Base-by-base conservation (phyloP, 2,113 vertebrate genomes). In the Heloderma charlesbogerti region DNA sequence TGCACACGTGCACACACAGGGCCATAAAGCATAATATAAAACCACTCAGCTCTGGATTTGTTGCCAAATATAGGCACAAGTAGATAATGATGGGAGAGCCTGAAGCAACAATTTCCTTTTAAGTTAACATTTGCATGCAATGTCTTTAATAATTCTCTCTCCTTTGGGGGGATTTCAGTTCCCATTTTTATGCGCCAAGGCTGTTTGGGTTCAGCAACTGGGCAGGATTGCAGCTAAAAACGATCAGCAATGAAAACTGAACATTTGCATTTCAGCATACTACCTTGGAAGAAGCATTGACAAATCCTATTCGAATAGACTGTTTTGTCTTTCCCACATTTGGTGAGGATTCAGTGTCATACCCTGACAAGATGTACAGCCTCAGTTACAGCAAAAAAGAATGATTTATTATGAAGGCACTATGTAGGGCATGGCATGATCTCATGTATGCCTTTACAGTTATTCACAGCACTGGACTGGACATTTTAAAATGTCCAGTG, bases 291-390 rank as follows among this genome's bases (percentile, higher is more conserved):
- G 0, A 85, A 83, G 6, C 71, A 75, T 27, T 75, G 84, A 85
- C 90, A 93, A 92, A 92, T 15, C 3, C 5, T 0, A 29, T 87
- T 89, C 86, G 85, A 93, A 89, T 92, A 94, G 91, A 84, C 37
- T 2, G 0, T 57, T 5, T 3, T 40, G 82, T 27, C 29, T 91
- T 95, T 91, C 87, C 27, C 66, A 90, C 31, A 77, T 92, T 93
- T 84, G 29, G 37, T 45, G 88, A 29, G 54, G 84, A 37, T 90
- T 2, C 84, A 69, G 31, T 60, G 9, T 81, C 85, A 66, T 29
- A 40, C 22, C 0, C 0, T 71, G 60, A 0, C 71, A 67, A 90
- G 43, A 87, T 20, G 54, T 5, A 40, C 57, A 84, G 29, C 88
- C 87, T 90, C 63, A 54, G 57, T 85, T 51, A 78, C 2, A 80